Base-by-base conservation (phyloP, 1,140 invertebrate species). In the Formica exsecta region DNA sequence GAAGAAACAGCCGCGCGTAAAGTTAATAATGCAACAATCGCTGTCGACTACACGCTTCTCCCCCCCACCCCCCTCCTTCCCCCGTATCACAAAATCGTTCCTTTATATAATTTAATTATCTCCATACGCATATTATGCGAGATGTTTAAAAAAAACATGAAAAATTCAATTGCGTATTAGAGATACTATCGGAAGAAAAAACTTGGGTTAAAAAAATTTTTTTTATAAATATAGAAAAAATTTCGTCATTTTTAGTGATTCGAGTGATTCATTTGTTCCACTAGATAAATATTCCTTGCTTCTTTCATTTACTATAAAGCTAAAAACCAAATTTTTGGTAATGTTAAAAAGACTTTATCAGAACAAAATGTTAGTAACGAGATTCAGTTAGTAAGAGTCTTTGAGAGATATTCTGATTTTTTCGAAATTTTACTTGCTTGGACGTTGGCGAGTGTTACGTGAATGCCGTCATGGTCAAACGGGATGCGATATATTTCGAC, bases 21-120 rank as follows among this genome's bases (percentile, higher is more conserved):
- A 83, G 79, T 83, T 83, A 83, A 83, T 83, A 83, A 83, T 83
- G 79, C 79, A 83, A 83, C 79, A 83, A 83, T 83, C 68, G 79
- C 79, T 83, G 79, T 83, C 79, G 79, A 83, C 79, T 83, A 62
- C 79, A 83, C 79, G 79, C 79, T 48, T 51, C 13, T 5, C 19
- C 8, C 16, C 4, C 48, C 5, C 13, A 0, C 22, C 22, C 22
- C 22, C 22, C 1, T 13, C 16, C 41, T 8, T 22, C 66, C 13
- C 41, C 36, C 48, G 32, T 38, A 29, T 29, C 32, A 7, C 48
- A 38, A 38, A 75, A 85, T 61, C 32, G 25, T 85, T 75, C 44
- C 61, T 73, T 71, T 32, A 74, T 74, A 74, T 83, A 83, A 83
- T 74, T 83, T 74, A 83, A 83, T 83, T 83, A 83, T 41, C 25